Evolutionary conservation across 1,140 invertebrate species (phyloP), one percentile per base, ranked within the genome.

Genomic region (Aphis craccivora): DNA sequence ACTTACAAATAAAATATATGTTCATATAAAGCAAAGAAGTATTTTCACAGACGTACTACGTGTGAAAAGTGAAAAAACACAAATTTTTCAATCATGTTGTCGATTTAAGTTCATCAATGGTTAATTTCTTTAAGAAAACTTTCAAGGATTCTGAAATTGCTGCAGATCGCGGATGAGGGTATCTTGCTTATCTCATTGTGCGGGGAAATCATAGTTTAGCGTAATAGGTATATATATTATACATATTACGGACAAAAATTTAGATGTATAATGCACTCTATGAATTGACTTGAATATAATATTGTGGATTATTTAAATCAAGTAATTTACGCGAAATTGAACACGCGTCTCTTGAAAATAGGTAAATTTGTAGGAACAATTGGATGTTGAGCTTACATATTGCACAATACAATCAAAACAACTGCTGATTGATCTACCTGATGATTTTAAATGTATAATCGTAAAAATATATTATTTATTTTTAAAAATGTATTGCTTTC

Each of bases 401-500:
- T 90, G 2, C 88, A 90, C 48, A 90, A 40, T 55, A 35, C 51
- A 3, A 55, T 55, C 18, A 55, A 55, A 90, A 53, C n/a, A 35
- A 51, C n/a, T 90, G 51, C 88, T 22, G 35, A 55, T 55, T 90
- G 48, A 30, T 55, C 35, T 55, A 35, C 88, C 88, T 53, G 18
- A 55, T 90, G 37, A 55, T 35, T 30, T 90, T 35, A 23, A 90
- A 55, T 90, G 88, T 6, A 55, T 55, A 23, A 90, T 90, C 37
- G 88, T 90, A 22, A 90, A 90, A 51, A 55, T 40, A 23, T 90
- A 37, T 90, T 90, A 35, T 45, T 45, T 11, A 55, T 55, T 90
- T 90, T 90, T 90, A 20, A 55, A 90, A 35, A 60, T 90, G 40
- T 90, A 90, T 40, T 60, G 2, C 7, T 9, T 90, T 55, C 25